phyloP scores from a whole-genome alignment of 2,888 invertebrate species.

The Andrena praecox region DNA sequence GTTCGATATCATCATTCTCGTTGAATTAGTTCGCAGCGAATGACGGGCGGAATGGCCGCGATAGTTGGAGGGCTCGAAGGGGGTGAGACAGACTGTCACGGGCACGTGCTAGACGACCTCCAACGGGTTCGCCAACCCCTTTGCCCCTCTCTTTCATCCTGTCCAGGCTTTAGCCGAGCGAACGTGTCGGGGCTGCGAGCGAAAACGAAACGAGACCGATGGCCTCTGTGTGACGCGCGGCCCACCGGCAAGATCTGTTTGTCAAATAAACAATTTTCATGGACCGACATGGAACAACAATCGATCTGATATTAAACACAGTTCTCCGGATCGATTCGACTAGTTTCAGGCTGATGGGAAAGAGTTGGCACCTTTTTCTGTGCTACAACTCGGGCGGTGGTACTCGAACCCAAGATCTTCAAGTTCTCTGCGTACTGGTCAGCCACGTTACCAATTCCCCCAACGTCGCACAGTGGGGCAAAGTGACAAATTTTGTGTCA shows the following conservation, averaged over 20 bases:
- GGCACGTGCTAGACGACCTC: slow-evolving; percentile 77
- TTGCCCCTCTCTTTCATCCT: slow-evolving; percentile 29
- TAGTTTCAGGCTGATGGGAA: no score
- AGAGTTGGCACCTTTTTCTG: no score
- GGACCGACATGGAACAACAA: slow-evolving; percentile 61
- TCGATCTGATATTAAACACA: not conserved
- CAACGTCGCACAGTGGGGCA: no score
- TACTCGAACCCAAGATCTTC: no score
- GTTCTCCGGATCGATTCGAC: no score
- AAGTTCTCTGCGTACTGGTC: no score
- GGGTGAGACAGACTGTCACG: slow-evolving; percentile 74
- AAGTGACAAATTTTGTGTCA: no score
- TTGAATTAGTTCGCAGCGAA: slow-evolving; percentile 68
- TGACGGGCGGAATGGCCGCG: slow-evolving; percentile 60
- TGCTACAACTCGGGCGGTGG: no score
- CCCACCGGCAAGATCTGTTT: slow-evolving; percentile 60
- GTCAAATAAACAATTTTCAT: slow-evolving; percentile 71
- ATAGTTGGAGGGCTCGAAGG: slow-evolving; percentile 59
- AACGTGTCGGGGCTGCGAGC: slow-evolving; percentile 28
- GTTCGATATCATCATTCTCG: slow-evolving; percentile 72
- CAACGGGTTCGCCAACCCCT: slow-evolving; percentile 49
- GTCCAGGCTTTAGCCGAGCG: slow-evolving; percentile 22
- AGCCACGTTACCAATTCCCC: no score
- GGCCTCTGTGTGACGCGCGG: slow-evolving; percentile 35
- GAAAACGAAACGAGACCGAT: slow-evolving; percentile 54